Base-by-base conservation (phyloP, 2,113 vertebrate genomes). In the Cyprinus carpio region DNA sequence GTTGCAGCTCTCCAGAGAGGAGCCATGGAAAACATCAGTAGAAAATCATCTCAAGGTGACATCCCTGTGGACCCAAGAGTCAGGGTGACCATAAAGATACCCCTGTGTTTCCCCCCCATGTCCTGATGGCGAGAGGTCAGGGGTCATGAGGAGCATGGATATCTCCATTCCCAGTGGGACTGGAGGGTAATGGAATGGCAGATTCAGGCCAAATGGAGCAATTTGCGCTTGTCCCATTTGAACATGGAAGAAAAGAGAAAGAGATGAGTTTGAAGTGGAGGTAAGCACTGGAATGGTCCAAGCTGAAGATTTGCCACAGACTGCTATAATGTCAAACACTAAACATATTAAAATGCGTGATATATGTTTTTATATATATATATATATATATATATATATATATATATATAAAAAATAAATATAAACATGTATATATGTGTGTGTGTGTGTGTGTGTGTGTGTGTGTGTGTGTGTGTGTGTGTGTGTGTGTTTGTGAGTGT, bases 101-200 rank as follows among this genome's bases (percentile, higher is more conserved):
- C 88, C 76, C 85, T 62, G 84, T 54, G 90, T 87, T 87, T 92
- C 90, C 91, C 90, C 86, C 80, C 89, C 79, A 31, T 86, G 51
- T 92, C 86, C 88, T 91, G 92, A 92, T 90, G 86, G 89, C 69
- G 18, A 62, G 9, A 15, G 83, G 93, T 92, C 93, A 91, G 86
- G 91, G 95, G 92, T 95, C 93, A 94, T 92, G 89, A 90, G 90
- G 85, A 92, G 83, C 81, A 90, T 90, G 93, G 93, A 89, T 87
- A 49, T 81, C 49, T 81, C 88, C 90, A 88, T 91, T 89, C 91
- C 94, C 91, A 85, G 84, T 87, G 93, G 93, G 91, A 92, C 81
- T 85, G 89, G 4, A 85, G 91, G 90, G 92, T 92, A 93, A 95
- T 93, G 93, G 93, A 92, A 94, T 84, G 91, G 93, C 91, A 93